Evolutionary conservation across 1,140 invertebrate genomes (phyloP).

Genomic region (Ceratitis capitata): DNA sequence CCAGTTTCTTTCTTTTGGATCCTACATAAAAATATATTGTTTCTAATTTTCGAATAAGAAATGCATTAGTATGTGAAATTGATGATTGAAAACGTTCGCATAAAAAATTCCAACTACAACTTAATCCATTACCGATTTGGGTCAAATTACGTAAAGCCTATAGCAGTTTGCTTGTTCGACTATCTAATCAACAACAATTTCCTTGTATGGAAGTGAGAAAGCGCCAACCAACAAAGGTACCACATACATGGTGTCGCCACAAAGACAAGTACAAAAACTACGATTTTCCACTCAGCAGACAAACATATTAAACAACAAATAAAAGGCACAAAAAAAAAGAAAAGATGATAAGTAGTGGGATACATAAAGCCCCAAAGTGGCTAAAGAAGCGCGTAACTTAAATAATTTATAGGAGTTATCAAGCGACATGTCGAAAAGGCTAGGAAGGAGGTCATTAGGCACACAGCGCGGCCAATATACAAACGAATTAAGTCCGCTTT

Average conservation of each 20-base stretch:
- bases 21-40: too few relatives aligned
- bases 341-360: neutral
- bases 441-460: neutral
- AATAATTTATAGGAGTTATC: conserved; percentile 5
- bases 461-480: neutral
- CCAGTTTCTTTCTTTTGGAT: too few relatives aligned
- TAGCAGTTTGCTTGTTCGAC: neutral
- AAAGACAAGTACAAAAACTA: neutral
- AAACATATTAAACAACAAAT: neutral
- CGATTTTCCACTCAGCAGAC: neutral
- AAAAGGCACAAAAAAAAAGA: neutral
- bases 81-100: too few relatives aligned
- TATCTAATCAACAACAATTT: neutral
- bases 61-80: too few relatives aligned
- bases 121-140: neutral
- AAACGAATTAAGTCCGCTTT: neutral
- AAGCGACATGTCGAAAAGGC: neutral
- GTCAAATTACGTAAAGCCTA: neutral
- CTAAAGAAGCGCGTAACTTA: neutral
- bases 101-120: neutral
- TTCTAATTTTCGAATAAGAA: too few relatives aligned
- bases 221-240: neutral
- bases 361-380: neutral
- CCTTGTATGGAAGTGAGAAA: neutral
- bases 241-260: neutral